Evolutionary conservation across 1,140 invertebrate genomes (phyloP), one percentile per base, ranked within the genome.

Genomic region (Drosophila malerkotliana): DNA sequence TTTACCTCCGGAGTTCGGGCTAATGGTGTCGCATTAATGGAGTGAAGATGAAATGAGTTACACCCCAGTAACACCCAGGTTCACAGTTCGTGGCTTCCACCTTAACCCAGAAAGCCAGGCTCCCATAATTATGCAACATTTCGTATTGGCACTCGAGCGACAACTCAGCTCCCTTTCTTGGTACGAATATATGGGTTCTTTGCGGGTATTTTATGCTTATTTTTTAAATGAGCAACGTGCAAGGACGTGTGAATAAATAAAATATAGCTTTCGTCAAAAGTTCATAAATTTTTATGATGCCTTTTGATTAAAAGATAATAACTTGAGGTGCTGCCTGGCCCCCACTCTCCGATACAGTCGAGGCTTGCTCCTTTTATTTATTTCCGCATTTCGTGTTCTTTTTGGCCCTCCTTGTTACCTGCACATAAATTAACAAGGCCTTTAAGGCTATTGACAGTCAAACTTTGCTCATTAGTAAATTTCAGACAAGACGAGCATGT

Each of bases 401-500:
- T 53, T 24, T 6, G 45, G 12, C 18, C 53, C 59, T 41, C 44
- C 68, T 51, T 78, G 68, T 79, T 85, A 84, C 82, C 73, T 87
- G 82, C 41, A 80, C 74, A 78, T 85, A 81, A 75, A 64, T 63
- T 80, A 79, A 69, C 59, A 67, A 66, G 41, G 28, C 18, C 18
- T 47, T n/a, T 52, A 24, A 32, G 68, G 61, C 72, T 74, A 74
- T 67, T 58, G 61, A 41, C 61, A 76, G 64, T 58, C 28, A 82
- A 87, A 87, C 83, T 87, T 87, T 82, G 79, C 83, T 87, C 82
- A 87, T 87, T 87, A 87, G 82, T 69, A 83, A 77, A 88, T 82
- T 88, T 82, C 66, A 63, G 41, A 66, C 53, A 64, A 58, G 73
- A 53, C 39, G 60, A 77, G 72, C 76, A 81, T 85, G 77, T 60